Base-by-base conservation (phyloP, 2,113 vertebrate species). In the Nicator chloris region DNA sequence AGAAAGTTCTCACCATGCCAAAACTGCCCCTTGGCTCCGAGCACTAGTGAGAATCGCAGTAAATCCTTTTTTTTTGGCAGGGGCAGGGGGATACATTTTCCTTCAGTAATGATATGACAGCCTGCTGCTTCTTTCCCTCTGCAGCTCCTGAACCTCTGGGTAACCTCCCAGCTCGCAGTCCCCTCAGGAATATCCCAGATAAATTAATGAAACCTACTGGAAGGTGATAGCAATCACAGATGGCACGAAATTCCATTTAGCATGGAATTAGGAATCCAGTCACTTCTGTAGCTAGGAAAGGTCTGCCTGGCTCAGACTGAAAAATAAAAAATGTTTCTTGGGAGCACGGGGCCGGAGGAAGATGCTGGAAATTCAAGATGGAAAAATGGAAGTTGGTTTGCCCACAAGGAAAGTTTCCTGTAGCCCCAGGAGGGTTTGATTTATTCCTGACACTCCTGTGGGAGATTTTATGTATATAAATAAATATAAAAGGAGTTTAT, bases 121-220 rank as follows among this genome's bases (percentile, higher is more conserved):
- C 56, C 82, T 81, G 94, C 44, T 90, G 37, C 57, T 81, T 27
- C 82, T 78, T 80, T 90, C 82, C 60, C 87, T 51, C 64, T 78
- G 76, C 68, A 81, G 68, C 82, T 93, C 76, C 82, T 42, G 79
- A 82, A 86, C 35, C 79, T 93, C 87, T 47, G 59, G 40, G 68
- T 90, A 78, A 92, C 50, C 90, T 93, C 68, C 79, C 82, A 81
- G 76, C 88, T 93, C 20, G 10, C 26, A 28, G n/a, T 64, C 15
- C 87, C 82, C 93, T 75, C 39, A 75, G 94, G 79, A 96, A 78
- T 26, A 92, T 51, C 84, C 82, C 73, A 92, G 42, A 92, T 56
- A 88, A 95, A 95, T 90, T 24, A 82, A 60, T 57, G 85, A 92
- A 78, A 82, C 76, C 79, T 76, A 22, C 86, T 78, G 79, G 90